These are phyloP conservation scores for Pantala flavescens DNA, from an alignment of 1,140 invertebrate species.

Conservation along the genomic window DNA sequence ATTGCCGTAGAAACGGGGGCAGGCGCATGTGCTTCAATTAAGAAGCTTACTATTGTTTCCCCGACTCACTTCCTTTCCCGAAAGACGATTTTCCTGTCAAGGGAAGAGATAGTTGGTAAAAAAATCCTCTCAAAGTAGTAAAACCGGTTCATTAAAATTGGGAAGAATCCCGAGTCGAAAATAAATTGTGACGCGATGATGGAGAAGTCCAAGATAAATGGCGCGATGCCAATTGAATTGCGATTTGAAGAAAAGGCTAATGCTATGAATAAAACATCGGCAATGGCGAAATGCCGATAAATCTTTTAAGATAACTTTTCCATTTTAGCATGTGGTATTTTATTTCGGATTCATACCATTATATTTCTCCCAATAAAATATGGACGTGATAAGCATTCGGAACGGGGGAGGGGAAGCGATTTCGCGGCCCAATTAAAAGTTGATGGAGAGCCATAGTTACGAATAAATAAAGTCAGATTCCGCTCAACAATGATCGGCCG, in stretches of 20 bases:
- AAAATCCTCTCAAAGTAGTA: background rate
- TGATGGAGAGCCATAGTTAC: too few relatives aligned
- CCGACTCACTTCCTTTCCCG: too few relatives aligned
- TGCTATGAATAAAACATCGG: background rate
- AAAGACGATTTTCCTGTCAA: too few relatives aligned
- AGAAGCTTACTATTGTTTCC: too few relatives aligned
- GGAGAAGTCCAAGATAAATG: background rate
- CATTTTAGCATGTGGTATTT: slow-evolving; percentile 3
- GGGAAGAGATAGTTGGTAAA: background rate
- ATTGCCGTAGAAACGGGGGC: too few relatives aligned
- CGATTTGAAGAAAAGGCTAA: background rate
- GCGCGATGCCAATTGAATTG: background rate
- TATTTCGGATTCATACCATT: background rate
- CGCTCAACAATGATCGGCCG: too few relatives aligned
- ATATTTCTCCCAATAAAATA: background rate
- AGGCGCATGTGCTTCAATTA: too few relatives aligned
- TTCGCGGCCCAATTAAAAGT: background rate
- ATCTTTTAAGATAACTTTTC: background rate
- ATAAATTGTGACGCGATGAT: slow-evolving; percentile 1
- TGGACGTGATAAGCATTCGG: background rate
- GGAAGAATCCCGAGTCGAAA: background rate
- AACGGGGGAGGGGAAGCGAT: background rate
- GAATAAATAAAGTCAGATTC: too few relatives aligned
- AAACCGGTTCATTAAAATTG: slow-evolving; percentile 6
- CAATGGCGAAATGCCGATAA: background rate